Evolutionary conservation across 2,797 vertebrate genomes (phyloP), one percentile per base, ranked within the genome.

Genomic region (Melanitta fusca): DNA sequence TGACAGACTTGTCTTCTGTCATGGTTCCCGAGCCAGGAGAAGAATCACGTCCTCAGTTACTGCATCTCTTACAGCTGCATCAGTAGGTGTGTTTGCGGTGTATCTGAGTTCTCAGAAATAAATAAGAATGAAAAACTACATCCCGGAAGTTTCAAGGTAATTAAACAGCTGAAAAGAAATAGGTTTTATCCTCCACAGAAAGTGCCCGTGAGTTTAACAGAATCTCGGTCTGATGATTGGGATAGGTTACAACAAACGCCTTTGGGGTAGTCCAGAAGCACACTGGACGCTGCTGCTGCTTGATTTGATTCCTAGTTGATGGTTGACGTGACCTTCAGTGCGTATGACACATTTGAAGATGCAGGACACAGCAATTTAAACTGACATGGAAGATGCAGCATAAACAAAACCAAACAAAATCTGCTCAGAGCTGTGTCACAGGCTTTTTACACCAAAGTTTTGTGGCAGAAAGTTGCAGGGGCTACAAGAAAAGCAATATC

Each of bases 191-290:
- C 27, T 20, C 51, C 43, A 66, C 14, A 95, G 91, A 41, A 82
- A 62, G 10, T 60, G 25, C 74, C 57, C 78, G 27, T 1, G 3
- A 80, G 41, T 93, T 94, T 69, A 85, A 66, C 25, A 80, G 69
- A 92, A 85, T 78, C 30, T 15, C 3, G 0, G 24, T 86, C 13
- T 43, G 39, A 58, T 58, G 75, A 89, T 57, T 57, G 71, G 60
- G 70, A 27, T 79, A 18, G 13, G 32, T 91, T 87, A 71, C 51
- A 88, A 74, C 49, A 54, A 80, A 53, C 79, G 47, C 38, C 21
- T 92, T 86, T 94, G 75, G 78, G 85, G 84, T 74, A 89, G 57
- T 68, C 54, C 38, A 83, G 80, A 86, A 96, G 77, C 62, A 80
- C 82, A 93, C 72, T 20, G 78, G 36, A 73, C 32, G 2, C 79